Evolutionary conservation across 2,797 vertebrate species (phyloP).

Genomic region (Gambusia yucatana): DNA sequence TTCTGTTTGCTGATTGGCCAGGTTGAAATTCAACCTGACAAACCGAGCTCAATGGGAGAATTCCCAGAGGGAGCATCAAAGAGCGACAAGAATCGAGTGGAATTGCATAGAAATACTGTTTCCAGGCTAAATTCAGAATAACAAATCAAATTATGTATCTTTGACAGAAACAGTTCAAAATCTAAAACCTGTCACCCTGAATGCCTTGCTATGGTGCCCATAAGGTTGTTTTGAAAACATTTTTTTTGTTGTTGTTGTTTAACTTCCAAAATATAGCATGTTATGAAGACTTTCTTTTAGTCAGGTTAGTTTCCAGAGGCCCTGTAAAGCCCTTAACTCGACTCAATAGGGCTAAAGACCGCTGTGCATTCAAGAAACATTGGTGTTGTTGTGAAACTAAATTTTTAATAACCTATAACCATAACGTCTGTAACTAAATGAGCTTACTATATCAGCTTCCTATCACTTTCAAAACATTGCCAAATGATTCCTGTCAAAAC

Average conservation of each 20-base stretch:
- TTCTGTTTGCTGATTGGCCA: too few species aligned
- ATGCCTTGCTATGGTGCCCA: background rate
- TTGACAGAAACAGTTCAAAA: slow-evolving; percentile 1
- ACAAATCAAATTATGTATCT: background rate
- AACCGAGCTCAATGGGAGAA: too few species aligned
- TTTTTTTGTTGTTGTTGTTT: background rate
- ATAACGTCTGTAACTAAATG: background rate
- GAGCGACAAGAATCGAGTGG: too few species aligned
- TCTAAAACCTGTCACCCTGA: background rate
- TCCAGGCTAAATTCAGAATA: background rate
- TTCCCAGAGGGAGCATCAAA: too few species aligned
- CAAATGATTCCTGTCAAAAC: background rate
- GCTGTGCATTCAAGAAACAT: background rate
- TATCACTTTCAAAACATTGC: background rate
- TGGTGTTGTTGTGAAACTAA: background rate
- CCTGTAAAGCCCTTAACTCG: background rate
- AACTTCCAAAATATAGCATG: background rate
- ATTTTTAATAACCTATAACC: background rate
- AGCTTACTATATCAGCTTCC: background rate
- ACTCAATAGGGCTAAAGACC: background rate
- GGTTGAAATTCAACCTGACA: too few species aligned
- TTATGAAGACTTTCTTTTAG: background rate
- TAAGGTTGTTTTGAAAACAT: background rate
- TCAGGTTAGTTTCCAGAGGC: background rate
- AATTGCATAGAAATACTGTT: too few species aligned